A percentile compares a stretch with the other conserved stretches of the same genome.
Evolutionary conservation across 2,113 vertebrate species (phyloP).

Genomic region (Zosterops pallidus): DNA sequence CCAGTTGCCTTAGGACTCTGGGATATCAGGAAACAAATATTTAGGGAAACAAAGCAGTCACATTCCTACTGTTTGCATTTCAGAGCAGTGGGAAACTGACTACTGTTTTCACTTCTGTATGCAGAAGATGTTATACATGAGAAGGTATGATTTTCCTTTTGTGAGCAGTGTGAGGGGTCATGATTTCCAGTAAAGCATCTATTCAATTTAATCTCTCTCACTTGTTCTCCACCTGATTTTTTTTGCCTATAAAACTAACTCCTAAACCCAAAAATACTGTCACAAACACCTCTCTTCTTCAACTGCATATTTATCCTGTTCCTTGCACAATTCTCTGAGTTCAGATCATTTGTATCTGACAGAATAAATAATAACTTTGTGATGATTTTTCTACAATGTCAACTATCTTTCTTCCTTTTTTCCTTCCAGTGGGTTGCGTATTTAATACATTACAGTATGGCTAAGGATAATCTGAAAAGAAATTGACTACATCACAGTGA

Average conservation of each 20-base stretch:
- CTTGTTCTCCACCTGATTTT: background rate
- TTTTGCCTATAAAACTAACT: background rate
- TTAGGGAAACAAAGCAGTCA: background rate
- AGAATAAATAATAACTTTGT: background rate
- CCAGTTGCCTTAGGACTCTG: background rate
- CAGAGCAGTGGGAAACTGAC: background rate
- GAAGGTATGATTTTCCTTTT: background rate
- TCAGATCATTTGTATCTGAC: background rate
- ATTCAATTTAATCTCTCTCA: background rate
- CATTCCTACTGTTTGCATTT: background rate
- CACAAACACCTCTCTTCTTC: background rate
- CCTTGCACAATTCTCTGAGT: background rate
- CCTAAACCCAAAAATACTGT: background rate
- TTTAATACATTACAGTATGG: background rate
- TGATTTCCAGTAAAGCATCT: background rate
- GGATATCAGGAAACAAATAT: background rate
- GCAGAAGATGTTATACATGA: background rate
- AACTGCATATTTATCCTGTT: background rate
- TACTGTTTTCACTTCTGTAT: background rate
- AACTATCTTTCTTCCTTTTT: background rate
- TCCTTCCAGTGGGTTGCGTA: background rate
- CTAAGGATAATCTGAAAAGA: background rate
- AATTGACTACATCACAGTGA: background rate
- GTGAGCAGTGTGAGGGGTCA: background rate
- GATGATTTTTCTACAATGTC: background rate